These are phyloP conservation scores for Cheiracanthium punctorium DNA, from an alignment of 2,888 invertebrate species.

Conservation along the genomic window DNA sequence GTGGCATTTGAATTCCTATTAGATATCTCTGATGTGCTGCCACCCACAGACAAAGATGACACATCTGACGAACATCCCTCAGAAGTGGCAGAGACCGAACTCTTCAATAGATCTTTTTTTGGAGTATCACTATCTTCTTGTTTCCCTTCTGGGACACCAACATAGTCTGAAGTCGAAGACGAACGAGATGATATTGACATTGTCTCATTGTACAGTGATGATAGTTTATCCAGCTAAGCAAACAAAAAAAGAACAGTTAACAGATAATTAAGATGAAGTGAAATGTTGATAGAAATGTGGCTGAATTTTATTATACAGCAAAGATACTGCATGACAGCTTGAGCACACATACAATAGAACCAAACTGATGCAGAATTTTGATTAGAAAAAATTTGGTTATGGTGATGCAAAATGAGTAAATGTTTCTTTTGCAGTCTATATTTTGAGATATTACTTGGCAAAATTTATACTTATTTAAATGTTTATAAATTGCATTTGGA, in stretches of 20 bases:
- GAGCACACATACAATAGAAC: too few species aligned
- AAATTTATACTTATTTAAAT: too few species aligned
- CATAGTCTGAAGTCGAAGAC: conserved; percentile 61
- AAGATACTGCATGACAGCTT: too few species aligned
- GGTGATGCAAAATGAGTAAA: too few species aligned
- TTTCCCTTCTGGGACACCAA: conserved; percentile 19
- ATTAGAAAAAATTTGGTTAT: too few species aligned
- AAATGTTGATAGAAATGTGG: too few species aligned
- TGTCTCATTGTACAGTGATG: conserved; percentile 58
- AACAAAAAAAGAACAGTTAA: not conserved
- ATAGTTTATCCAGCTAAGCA: conserved; percentile 50
- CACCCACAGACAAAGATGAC: not conserved
- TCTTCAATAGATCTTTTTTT: conserved; percentile 16
- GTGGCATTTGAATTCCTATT: not conserved
- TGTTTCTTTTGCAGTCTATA: too few species aligned
- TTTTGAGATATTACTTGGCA: too few species aligned
- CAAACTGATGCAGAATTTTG: too few species aligned
- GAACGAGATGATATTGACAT: conserved; percentile 62
- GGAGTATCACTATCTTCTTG: conserved; percentile 14
- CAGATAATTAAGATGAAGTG: too few species aligned
- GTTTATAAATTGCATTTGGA: too few species aligned
- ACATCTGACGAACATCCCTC: not conserved
- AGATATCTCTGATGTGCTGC: not conserved
- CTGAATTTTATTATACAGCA: too few species aligned
- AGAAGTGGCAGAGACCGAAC: not conserved